Evolutionary conservation across 92 coral and sea anemone genomes (phyloP).

Genomic region (Porites divaricata): DNA sequence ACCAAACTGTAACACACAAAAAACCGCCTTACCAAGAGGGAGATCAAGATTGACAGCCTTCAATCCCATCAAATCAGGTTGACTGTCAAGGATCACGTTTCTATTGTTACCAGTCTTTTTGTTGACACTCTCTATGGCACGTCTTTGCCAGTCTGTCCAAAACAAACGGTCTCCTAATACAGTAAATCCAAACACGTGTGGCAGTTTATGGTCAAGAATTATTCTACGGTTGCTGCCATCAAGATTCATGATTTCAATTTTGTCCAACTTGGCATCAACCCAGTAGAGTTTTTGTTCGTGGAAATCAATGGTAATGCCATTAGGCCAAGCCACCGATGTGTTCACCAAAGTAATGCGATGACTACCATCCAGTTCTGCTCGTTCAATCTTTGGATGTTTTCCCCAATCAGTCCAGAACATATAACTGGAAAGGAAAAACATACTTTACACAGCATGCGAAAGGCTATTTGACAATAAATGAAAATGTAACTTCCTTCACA

Average conservation of each 20-base stretch:
- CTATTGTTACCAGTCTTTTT: conserved; percentile 60
- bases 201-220: conserved; percentile 55
- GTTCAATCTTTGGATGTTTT: conserved; percentile 78
- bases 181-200: conserved; percentile 88
- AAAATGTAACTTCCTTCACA: too few species aligned
- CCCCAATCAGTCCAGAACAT: conserved; percentile 99
- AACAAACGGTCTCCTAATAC: conserved; percentile 73
- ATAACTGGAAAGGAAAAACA: conserved; percentile 48
- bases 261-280: conserved; percentile 95
- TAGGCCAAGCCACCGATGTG: conserved; percentile 85
- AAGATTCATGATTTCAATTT: conserved; percentile 81
- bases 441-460: too few species aligned
- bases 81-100: conserved; percentile 51
- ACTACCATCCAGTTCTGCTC: conserved; percentile 89
- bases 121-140: conserved; percentile 70
- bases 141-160: conserved; percentile 96
- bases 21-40: conserved; percentile 71
- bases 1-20: background rate
- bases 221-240: conserved; percentile 74
- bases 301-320: conserved; percentile 87
- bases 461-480: background rate
- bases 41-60: conserved; percentile 77
- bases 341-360: conserved; percentile 75
- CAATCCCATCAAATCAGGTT: conserved; percentile 96
- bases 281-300: conserved; percentile 69